Base-by-base conservation (phyloP, 2,113 vertebrate genomes). In the Lepidothrix coronata region DNA sequence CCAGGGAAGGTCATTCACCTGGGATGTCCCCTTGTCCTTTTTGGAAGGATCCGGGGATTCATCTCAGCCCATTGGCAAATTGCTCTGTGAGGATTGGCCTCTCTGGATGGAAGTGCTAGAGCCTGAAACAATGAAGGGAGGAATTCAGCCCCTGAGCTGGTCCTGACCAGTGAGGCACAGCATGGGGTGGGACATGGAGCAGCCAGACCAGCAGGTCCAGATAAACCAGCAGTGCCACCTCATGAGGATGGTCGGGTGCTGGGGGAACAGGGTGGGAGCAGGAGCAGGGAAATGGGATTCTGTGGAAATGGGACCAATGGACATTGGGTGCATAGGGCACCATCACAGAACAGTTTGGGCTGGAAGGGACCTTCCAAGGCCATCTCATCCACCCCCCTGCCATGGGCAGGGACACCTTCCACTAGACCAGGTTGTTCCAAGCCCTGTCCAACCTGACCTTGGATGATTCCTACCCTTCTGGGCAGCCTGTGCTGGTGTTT, bases 21-120 rank as follows among this genome's bases (percentile, higher is more conserved):
- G 27, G 46, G 11, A n/a, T 17, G 20, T 57, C 35, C 19, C 22
- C 31, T 79, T 9, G 0, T 30, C 44, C 10, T 14, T 14, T 48
- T 59, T n/a, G 43, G 49, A 55, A 59, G 16, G 18, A 80, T 23
- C 5, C 37, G 19, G 37, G 9, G 33, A 16, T 37, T 89, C 48
- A 35, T 54, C 25, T 48, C 58, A 68, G 41, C 27, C 27, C 63
- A 22, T 27, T 18, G 62, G 19, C 30, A 48, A 51, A 22, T 14
- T 30, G 48, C 18, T 68, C n/a, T 0, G 1, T 3, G 21, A 57
- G 83, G 62, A 27, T 14, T 0, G 0, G 39, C 33, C 3, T 18
- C 11, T n/a, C 44, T 28, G 61, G 18, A 14, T 4, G 5, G 3
- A 70, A 54, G 22, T 37, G 13, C 83, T 51, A 31, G 54, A 33